phyloP scores from a whole-genome alignment of 2,113 vertebrate species.

The Orthonyx spaldingii region DNA sequence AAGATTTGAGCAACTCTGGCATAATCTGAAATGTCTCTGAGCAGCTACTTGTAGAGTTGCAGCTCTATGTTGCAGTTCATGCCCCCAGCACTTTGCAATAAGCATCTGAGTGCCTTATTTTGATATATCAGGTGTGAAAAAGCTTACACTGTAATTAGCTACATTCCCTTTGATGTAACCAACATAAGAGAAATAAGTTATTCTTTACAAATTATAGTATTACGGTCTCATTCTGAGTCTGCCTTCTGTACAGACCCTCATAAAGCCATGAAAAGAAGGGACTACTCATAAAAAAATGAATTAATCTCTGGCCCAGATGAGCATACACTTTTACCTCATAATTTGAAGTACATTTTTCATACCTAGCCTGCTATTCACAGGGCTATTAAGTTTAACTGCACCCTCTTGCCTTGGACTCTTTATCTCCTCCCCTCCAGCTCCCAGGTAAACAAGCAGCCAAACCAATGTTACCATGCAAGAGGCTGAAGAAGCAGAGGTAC shows the following conservation, averaged over 20 bases:
- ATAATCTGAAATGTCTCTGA: neutral
- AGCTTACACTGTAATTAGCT: neutral
- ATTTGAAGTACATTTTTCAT: neutral
- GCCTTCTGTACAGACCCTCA: neutral
- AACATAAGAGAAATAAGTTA: neutral
- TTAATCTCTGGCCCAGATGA: neutral
- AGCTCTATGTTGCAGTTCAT: rapidly evolving
- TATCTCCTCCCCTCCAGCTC: neutral
- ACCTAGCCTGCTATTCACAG: neutral
- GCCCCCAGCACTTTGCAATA: neutral
- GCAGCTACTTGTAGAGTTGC: neutral
- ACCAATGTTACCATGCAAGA: neutral
- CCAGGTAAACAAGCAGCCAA: neutral
- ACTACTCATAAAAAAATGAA: neutral
- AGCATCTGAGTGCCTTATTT: neutral
- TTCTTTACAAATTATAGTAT: neutral
- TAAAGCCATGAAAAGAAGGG: neutral
- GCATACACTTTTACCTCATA: neutral
- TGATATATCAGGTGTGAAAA: neutral
- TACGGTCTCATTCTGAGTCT: neutral
- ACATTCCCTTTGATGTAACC: neutral
- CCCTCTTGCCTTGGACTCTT: neutral
- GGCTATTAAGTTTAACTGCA: neutral
- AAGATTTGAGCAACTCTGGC: neutral
- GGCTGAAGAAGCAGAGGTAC: neutral